phyloP scores from a whole-genome alignment of 2,888 invertebrate genomes.

The Caenorhabditis plicata region DNA sequence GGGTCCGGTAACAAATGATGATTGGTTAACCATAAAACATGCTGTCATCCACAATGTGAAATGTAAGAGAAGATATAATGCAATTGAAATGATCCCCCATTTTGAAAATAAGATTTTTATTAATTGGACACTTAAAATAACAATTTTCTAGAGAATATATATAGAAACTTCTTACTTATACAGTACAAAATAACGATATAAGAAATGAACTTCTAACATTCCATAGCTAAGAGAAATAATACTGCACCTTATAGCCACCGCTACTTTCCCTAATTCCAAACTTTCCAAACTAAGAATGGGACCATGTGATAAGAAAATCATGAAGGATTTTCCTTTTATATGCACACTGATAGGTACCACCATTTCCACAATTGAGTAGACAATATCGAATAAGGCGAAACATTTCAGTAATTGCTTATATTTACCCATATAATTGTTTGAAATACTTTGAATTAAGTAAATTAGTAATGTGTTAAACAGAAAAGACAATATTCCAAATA shows the following conservation, averaged over 20 bases:
- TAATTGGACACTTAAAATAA: no score
- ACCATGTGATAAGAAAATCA: slow-evolving; percentile 18
- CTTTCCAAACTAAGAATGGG: slow-evolving; percentile 9
- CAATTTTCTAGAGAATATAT: no score
- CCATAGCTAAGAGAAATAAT: slow-evolving; percentile 22
- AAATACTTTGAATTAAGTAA: slow-evolving; percentile 9
- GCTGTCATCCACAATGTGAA: no score
- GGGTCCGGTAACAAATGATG: no score
- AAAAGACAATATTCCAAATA: slow-evolving; percentile 15
- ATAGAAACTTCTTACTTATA: slow-evolving; percentile 6
- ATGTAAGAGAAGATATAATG: no score
- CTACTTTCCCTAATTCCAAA: slow-evolving; percentile 7
- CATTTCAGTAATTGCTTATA: slow-evolving; percentile 19
- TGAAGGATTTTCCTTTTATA: slow-evolving; percentile 21
- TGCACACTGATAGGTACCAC: slow-evolving; percentile 22
- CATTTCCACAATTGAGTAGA: slow-evolving; percentile 18
- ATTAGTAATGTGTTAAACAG: slow-evolving; percentile 13
- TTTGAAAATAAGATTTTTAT: no score
- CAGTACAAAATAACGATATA: slow-evolving; percentile 20
- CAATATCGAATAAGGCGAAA: slow-evolving; percentile 22
- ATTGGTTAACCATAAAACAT: no score
- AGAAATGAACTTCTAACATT: slow-evolving; percentile 16
- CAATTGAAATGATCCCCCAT: no score
- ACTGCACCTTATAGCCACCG: slow-evolving; percentile 18
- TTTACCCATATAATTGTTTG: slow-evolving; percentile 13